phyloP scores from a whole-genome alignment of 2,113 vertebrate genomes.

The Polypterus bichir region DNA sequence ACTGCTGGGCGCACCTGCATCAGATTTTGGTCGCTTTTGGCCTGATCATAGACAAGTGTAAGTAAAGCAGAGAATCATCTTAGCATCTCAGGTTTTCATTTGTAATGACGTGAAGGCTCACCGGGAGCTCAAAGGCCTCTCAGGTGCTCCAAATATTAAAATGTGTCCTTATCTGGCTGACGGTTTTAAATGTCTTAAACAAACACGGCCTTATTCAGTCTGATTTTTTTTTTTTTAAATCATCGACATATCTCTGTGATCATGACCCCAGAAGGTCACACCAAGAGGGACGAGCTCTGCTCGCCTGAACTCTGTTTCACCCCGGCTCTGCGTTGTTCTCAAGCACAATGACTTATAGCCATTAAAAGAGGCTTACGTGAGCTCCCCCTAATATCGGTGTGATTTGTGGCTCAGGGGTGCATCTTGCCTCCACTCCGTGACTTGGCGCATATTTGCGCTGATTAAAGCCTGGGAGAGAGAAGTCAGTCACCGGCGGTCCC shows the following conservation, averaged over 20 bases:
- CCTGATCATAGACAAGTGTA: too few species aligned
- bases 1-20: too few species aligned
- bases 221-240: background rate
- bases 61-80: too few species aligned
- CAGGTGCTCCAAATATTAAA: too few species aligned
- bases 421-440: background rate
- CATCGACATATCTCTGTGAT: background rate
- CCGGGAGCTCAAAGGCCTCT: too few species aligned
- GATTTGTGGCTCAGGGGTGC: constrained; percentile 26
- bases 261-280: background rate
- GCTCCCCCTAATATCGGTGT: constrained; percentile 17
- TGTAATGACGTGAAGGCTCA: too few species aligned
- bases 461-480: background rate
- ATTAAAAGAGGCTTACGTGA: constrained; percentile 20
- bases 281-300: constrained; percentile 29
- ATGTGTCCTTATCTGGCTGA: too few species aligned
- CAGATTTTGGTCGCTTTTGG: too few species aligned
- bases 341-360: constrained; percentile 40
- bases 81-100: too few species aligned
- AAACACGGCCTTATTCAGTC: too few species aligned
- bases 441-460: background rate
- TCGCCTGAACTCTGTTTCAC: constrained; percentile 48
- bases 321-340: constrained; percentile 36
- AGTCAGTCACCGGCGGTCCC: too few species aligned
- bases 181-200: too few species aligned